A percentile compares a stretch with the other conserved stretches of the same genome.
Evolutionary conservation across 2,113 vertebrate genomes (phyloP).

Genomic region (Muntiacus reevesi): DNA sequence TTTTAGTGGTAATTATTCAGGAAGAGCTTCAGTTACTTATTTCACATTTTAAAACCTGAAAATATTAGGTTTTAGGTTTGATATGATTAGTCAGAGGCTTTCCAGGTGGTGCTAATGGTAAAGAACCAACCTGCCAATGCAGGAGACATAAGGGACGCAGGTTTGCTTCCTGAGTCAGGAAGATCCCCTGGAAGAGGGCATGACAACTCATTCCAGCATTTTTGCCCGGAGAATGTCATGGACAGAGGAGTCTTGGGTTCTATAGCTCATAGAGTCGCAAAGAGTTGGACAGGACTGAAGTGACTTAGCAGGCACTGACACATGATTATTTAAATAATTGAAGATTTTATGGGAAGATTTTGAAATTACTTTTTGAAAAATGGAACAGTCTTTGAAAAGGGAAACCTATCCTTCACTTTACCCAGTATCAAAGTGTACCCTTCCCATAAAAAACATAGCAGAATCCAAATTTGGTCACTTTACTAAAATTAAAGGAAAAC

Average conservation of each 20-base stretch:
- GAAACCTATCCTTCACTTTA: background rate
- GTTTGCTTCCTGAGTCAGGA: background rate
- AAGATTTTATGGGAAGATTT: background rate
- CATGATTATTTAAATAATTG: background rate
- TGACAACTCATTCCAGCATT: background rate
- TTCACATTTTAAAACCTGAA: background rate
- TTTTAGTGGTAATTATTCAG: background rate
- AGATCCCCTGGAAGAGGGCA: background rate
- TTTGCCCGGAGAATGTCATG: background rate
- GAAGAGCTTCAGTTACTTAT: background rate
- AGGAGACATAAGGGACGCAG: background rate
- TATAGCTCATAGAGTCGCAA: background rate
- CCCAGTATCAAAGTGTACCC: background rate
- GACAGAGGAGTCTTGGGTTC: background rate
- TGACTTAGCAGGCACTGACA: background rate
- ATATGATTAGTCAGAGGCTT: background rate
- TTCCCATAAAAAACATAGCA: background rate
- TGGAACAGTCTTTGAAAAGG: background rate
- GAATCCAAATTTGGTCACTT: slow-evolving; percentile 19
- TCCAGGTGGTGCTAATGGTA: background rate
- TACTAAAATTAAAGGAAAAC: background rate
- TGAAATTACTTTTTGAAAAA: background rate
- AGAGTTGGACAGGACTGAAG: background rate
- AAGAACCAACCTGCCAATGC: background rate
- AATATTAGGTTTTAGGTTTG: background rate